Percentiles rank a stretch among this genome's conserved stretches.
These are phyloP conservation scores for Scaptomyza polygonia DNA, from an alignment of 2,888 invertebrate species.

Conservation along the genomic window DNA sequence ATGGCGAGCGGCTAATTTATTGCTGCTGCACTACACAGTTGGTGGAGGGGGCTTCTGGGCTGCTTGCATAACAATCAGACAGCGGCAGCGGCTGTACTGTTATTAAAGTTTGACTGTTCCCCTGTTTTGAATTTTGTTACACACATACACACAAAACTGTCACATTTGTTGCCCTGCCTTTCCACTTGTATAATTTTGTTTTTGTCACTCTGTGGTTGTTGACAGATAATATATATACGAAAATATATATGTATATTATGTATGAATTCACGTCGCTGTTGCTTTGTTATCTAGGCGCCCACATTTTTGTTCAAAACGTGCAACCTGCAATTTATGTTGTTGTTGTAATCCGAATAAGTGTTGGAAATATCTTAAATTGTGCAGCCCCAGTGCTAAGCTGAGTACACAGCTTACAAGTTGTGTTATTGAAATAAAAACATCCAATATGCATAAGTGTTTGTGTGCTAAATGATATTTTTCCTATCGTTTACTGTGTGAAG, in stretches of 20 bases:
- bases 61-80: conserved; percentile 71
- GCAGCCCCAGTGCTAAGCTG: conserved; percentile 23
- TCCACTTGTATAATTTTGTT: conserved; percentile 58
- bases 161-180: conserved; percentile 56
- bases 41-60: conserved; percentile 27
- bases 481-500: not conserved
- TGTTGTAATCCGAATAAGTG: conserved; percentile 49
- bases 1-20: conserved; percentile 65
- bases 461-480: not conserved
- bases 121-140: conserved; percentile 47
- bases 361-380: conserved; percentile 33
- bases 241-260: conserved; percentile 11
- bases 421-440: not conserved
- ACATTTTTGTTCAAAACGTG: conserved; percentile 69
- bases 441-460: not conserved
- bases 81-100: conserved; percentile 47
- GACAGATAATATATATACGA: conserved; percentile 25
- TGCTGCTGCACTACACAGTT: conserved; percentile 34
- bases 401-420: conserved; percentile 26
- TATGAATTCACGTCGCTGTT: conserved; percentile 36
- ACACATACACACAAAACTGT: conserved; percentile 47
- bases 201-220: conserved; percentile 28
- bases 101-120: conserved; percentile 45
- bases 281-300: conserved; percentile 64
- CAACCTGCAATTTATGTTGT: conserved; percentile 58